phyloP scores from a whole-genome alignment of 2,888 invertebrate species.

The Drosophila rubida region DNA sequence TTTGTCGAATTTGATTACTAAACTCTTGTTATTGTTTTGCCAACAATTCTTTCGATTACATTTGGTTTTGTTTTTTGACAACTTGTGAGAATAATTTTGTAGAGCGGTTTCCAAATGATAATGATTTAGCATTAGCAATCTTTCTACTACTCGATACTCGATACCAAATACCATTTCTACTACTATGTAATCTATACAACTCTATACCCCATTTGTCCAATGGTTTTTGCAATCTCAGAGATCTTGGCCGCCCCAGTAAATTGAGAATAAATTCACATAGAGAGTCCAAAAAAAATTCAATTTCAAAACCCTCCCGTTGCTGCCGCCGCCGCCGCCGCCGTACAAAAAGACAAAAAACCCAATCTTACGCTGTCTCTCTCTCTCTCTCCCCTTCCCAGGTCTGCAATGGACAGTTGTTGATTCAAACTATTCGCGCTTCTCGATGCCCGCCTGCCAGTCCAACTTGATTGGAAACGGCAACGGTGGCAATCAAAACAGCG shows the following conservation, averaged over 20 bases:
- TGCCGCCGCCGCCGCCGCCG: neutral
- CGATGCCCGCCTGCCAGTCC: conserved; percentile 88
- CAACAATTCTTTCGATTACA: conserved; percentile 29
- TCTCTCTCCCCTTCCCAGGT: conserved; percentile 89
- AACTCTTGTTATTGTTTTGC: conserved; percentile 46
- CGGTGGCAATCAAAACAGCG: conserved; percentile 81
- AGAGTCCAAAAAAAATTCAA: conserved; percentile 51
- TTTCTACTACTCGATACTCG: conserved; percentile 66
- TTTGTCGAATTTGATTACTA: conserved; percentile 54
- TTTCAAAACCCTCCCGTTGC: conserved; percentile 36
- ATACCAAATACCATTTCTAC: conserved; percentile 46
- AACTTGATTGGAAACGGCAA: conserved; percentile 84
- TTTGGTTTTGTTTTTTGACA: conserved; percentile 30
- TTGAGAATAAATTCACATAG: conserved; percentile 62
- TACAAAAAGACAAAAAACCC: conserved; percentile 73
- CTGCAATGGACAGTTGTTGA: conserved; percentile 95
- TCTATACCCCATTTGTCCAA: conserved; percentile 36
- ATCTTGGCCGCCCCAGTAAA: conserved; percentile 36
- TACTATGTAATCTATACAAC: conserved; percentile 1
- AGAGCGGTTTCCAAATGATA: conserved; percentile 67
- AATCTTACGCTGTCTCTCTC: conserved; percentile 79
- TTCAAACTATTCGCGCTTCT: conserved; percentile 91
- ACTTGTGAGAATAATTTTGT: conserved; percentile 42
- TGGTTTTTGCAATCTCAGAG: conserved; percentile 47
- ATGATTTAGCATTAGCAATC: conserved; percentile 79